Evolutionary conservation across 2,113 vertebrate genomes (phyloP).

Genomic region (Corythornis cristatus): DNA sequence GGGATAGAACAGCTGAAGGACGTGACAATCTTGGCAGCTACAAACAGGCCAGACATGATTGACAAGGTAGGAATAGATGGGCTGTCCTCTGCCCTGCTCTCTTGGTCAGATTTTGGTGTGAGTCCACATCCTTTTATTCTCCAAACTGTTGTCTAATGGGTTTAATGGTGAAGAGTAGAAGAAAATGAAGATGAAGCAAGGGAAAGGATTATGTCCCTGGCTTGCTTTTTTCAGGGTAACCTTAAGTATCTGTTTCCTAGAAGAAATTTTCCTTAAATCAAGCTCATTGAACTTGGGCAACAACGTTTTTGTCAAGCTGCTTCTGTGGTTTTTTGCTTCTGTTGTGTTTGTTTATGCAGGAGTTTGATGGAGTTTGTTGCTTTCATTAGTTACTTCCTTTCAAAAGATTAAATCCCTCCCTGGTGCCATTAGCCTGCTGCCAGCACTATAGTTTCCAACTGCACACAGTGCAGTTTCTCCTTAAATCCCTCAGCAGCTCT

Average conservation of each 20-base stretch:
- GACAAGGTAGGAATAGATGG: conserved; percentile 87
- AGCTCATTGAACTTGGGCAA: conserved; percentile 1
- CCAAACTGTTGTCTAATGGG: neutral
- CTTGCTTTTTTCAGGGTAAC: neutral
- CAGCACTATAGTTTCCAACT: neutral
- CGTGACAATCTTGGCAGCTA: conserved; percentile 94
- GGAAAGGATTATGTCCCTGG: neutral
- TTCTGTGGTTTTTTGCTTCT: conserved; percentile 49
- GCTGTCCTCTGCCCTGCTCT: neutral
- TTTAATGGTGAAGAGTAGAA: neutral
- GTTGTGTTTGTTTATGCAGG: conserved; percentile 46
- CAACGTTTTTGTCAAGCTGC: neutral
- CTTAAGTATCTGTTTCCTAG: neutral
- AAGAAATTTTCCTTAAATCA: neutral
- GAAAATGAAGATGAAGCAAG: neutral
- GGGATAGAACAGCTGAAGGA: conserved; percentile 92
- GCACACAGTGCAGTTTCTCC: conserved; percentile 7
- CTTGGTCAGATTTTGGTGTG: neutral
- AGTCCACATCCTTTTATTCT: neutral
- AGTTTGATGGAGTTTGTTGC: conserved; percentile 20
- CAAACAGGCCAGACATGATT: conserved; percentile 96
- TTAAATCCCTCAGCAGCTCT: neutral
- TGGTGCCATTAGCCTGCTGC: neutral
- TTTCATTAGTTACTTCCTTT: conserved; percentile 60
- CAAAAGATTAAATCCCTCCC: conserved; percentile 26